phyloP scores from a whole-genome alignment of 2,888 invertebrate genomes.

The Melitaea athalia region DNA sequence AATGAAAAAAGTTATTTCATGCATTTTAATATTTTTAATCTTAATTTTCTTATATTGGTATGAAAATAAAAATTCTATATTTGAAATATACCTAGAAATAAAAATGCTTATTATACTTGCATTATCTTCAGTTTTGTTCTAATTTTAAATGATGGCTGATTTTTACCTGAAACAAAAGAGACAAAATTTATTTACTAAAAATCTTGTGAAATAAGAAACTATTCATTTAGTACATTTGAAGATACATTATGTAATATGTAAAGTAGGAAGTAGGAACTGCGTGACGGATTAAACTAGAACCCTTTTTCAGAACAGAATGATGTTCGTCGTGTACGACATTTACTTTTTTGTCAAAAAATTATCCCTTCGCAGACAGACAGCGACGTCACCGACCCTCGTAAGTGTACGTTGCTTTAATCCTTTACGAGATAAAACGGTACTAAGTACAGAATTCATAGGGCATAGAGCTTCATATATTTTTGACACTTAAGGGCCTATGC shows the following conservation, averaged over 20 bases:
- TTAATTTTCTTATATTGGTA: too few relatives aligned
- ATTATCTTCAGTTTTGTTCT: background rate
- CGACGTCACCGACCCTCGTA: too few relatives aligned
- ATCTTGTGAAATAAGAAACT: background rate
- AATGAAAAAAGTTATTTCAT: too few relatives aligned
- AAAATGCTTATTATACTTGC: background rate
- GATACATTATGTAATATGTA: background rate
- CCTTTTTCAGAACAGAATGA: constrained; percentile 8
- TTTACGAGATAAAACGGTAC: too few relatives aligned
- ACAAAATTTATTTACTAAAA: background rate
- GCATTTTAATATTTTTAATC: too few relatives aligned
- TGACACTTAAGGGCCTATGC: too few relatives aligned
- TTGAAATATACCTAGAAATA: background rate
- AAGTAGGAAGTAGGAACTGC: background rate
- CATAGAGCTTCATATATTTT: too few relatives aligned
- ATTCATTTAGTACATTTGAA: background rate
- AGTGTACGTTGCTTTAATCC: too few relatives aligned
- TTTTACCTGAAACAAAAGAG: constrained; percentile 1
- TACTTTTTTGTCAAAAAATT: background rate
- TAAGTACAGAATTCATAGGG: too few relatives aligned
- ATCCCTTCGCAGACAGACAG: background rate
- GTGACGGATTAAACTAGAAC: constrained; percentile 5
- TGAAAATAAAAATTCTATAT: too few relatives aligned
- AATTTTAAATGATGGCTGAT: background rate
- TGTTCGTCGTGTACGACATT: background rate